Base-by-base conservation (phyloP, 1,140 invertebrate species). In the Lordiphosa mommai region DNA sequence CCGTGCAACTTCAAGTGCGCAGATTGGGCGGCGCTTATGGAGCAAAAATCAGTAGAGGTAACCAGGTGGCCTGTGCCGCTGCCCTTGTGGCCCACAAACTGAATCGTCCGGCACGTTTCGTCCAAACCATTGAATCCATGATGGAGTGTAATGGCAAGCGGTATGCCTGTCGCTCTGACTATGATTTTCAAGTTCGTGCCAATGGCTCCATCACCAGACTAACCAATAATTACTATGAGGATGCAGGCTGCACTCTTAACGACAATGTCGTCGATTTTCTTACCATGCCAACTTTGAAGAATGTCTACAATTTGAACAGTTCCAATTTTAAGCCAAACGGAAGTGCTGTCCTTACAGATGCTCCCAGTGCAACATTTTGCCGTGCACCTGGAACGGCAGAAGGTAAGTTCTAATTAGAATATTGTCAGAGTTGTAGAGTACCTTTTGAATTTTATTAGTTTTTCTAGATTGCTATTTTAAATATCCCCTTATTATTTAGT, bases 1-100 rank as follows among this genome's bases (percentile, higher is more conserved):
- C 92, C 12, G 90, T 95, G 9, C 91, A 93, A 30, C 68, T 94
- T 0, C 88, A 90, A 60, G 91, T 94, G 0, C 90, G 91, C 38
- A 89, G 94, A 17, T 36, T 95, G 0, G 95, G 95, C 0, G 95
- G 95, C 14, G 93, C 88, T 1, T 96, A 94, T 61, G 95, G 94
- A 1, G 90, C 90, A 9, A 94, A 95, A 88, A 91, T 93, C 12
- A 91, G 91, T 1, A 90, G 93, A 9, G 73, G 90, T 4, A 87
- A 88, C 1, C 88, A 90, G 16, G 86, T 92, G 3, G 90, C 92
- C 0, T 91, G 91, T 27, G 92, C 92, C 0, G 92, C 92, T 44
- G 92, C 93, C 0, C 61, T 95, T 1, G 93, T 91, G 0, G 92
- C 92, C 9, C 82, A 91, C 41, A 91, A 91, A 17, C 72, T 93